These are phyloP conservation scores for Acestrorhynchus altus DNA, from an alignment of 2,797 vertebrate genomes.

Conservation along the genomic window DNA sequence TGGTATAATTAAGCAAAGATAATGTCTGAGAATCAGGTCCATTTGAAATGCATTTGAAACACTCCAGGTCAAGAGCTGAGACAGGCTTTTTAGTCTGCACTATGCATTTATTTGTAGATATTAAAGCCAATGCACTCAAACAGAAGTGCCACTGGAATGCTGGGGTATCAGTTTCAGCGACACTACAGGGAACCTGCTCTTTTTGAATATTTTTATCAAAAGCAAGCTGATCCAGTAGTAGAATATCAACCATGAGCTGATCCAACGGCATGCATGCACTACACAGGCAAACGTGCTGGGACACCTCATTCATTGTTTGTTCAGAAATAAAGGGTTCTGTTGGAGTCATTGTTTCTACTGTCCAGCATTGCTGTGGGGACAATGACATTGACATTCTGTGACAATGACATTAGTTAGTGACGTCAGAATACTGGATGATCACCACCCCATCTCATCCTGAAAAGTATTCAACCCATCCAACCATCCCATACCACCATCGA, in stretches of 20 bases:
- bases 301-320: too few species aligned
- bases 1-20: constrained; percentile 6
- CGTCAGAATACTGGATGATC: too few species aligned
- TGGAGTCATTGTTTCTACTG: too few species aligned
- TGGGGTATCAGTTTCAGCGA: neutral
- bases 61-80: constrained; percentile 1
- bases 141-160: neutral
- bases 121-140: neutral
- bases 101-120: neutral
- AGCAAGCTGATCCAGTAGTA: neutral
- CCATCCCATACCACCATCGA: too few species aligned
- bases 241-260: constrained; percentile 3
- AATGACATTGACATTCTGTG: too few species aligned
- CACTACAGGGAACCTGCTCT: neutral
- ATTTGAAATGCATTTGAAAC: neutral
- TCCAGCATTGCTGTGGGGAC: too few species aligned
- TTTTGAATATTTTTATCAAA: neutral
- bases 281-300: too few species aligned
- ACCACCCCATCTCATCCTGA: too few species aligned
- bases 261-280: too few species aligned
- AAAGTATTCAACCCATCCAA: too few species aligned
- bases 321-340: too few species aligned
- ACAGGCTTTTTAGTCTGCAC: neutral
- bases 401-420: too few species aligned
- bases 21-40: constrained; percentile 1